These are phyloP conservation scores for Caenorhabditis remanei DNA, from an alignment of 1,140 invertebrate genomes.

Conservation along the genomic window DNA sequence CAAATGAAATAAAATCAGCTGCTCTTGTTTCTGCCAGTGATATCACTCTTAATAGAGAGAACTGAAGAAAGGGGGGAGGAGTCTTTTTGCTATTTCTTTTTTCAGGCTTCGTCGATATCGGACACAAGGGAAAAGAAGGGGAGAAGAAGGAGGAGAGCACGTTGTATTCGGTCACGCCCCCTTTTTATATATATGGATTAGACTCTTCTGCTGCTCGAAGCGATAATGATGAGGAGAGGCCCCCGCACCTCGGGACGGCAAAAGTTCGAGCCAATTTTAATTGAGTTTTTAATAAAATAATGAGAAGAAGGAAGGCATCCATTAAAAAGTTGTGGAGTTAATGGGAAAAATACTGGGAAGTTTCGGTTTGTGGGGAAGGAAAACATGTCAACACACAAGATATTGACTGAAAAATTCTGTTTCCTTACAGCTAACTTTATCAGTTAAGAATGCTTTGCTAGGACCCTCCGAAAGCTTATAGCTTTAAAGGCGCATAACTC, in stretches of 20 bases:
- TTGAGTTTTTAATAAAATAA: constrained; percentile 55
- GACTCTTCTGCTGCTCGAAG: constrained; percentile 14
- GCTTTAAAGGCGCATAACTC: no score
- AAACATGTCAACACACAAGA: no score
- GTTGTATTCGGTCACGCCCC: neutral
- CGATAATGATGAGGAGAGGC: neutral
- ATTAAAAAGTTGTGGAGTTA: no score
- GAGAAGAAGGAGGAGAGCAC: neutral
- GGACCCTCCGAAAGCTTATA: no score
- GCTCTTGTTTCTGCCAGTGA: neutral
- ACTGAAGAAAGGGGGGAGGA: neutral
- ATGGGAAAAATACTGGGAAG: neutral
- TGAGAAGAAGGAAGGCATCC: neutral
- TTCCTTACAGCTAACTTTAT: no score
- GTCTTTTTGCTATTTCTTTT: neutral
- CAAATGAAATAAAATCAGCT: constrained; percentile 15
- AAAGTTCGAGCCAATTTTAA: constrained; percentile 43
- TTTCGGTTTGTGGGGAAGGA: no score
- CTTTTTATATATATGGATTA: constrained; percentile 4
- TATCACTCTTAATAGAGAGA: constrained; percentile 28
- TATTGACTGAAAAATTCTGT: no score
- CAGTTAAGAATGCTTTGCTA: no score
- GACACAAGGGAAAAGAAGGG: neutral
- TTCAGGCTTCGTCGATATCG: neutral
- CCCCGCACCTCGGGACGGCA: constrained; percentile 11